Conservation (phyloP, 2,888 invertebrate species). For the Antheraea assamensis region DNA sequence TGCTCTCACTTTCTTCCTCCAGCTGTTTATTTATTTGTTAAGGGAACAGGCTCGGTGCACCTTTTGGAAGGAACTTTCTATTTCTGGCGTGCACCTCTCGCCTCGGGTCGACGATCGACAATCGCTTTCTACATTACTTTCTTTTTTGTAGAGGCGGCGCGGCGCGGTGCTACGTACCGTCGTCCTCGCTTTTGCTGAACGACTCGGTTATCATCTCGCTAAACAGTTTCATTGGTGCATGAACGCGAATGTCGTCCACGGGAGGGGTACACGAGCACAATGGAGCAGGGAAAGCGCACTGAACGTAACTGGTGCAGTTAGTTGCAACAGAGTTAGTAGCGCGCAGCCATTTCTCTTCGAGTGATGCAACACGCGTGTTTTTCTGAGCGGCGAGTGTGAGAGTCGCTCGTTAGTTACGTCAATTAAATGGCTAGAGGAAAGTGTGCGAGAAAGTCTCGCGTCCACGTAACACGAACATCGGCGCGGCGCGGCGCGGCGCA, state of each 20-base stretch:
- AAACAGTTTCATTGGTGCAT: constrained; percentile 40
- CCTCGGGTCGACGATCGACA: constrained; percentile 73
- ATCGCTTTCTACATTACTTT: constrained; percentile 80
- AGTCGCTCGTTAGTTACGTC: constrained; percentile 78
- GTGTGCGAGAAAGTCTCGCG: constrained; percentile 74
- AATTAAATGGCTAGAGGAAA: constrained; percentile 78
- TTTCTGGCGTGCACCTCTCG: constrained; percentile 72
- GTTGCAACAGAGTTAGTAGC: constrained; percentile 70
- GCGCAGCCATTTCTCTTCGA: constrained; percentile 78
- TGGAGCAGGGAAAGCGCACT: constrained; percentile 68
- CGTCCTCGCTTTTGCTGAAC: constrained; percentile 49
- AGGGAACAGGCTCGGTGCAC: constrained; percentile 58
- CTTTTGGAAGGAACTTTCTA: constrained; percentile 78
- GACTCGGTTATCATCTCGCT: constrained; percentile 59
- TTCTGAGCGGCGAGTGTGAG: constrained; percentile 73
- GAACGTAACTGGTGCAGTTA: constrained; percentile 72
- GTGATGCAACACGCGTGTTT: constrained; percentile 77
- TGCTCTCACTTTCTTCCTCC: constrained; percentile 78
- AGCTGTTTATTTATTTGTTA: constrained; percentile 76
- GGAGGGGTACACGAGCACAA: constrained; percentile 58
- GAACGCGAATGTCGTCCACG: constrained; percentile 25
- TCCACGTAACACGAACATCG: constrained; percentile 62
- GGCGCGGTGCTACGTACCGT: constrained; percentile 44
- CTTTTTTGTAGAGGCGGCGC: constrained; percentile 67
- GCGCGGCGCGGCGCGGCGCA: constrained; percentile 32